A percentile compares a stretch with the other conserved stretches of the same genome.
phyloP scores from a whole-genome alignment of 2,113 vertebrate genomes.

The Nettapus auritus region DNA sequence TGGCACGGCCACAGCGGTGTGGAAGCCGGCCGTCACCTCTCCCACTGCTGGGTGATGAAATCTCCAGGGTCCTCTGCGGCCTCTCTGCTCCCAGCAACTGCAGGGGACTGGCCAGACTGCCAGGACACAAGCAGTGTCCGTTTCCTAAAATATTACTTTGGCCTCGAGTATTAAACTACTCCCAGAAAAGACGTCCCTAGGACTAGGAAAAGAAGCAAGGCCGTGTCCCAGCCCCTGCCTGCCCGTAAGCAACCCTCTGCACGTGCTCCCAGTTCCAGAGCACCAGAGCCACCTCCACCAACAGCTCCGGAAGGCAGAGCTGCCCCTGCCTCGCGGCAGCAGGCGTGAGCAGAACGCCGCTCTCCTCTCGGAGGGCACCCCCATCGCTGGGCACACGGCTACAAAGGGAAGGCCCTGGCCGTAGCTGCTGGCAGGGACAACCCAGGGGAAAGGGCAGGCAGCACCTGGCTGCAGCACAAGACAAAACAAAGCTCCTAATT shows the following conservation, averaged over 20 bases:
- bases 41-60: not conserved
- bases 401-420: not conserved
- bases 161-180: not conserved
- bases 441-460: not conserved
- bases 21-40: not conserved
- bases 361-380: not conserved
- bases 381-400: not conserved
- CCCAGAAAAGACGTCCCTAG: not conserved
- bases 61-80: not conserved
- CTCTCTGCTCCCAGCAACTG: not conserved
- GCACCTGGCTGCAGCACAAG: rapidly evolving
- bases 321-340: rapidly evolving
- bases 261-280: not conserved
- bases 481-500: not conserved
- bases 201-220: not conserved
- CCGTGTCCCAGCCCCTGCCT: not conserved
- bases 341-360: not conserved
- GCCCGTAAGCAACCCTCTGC: rapidly evolving
- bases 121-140: not conserved
- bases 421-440: rapidly evolving
- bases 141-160: not conserved
- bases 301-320: not conserved
- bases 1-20: rapidly evolving
- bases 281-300: not conserved
- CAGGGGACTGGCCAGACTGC: rapidly evolving